A percentile compares a stretch with the other conserved stretches of the same genome.
These are phyloP conservation scores for Tragelaphus eurycerus DNA, from an alignment of 2,797 vertebrate genomes.

Conservation along the genomic window DNA sequence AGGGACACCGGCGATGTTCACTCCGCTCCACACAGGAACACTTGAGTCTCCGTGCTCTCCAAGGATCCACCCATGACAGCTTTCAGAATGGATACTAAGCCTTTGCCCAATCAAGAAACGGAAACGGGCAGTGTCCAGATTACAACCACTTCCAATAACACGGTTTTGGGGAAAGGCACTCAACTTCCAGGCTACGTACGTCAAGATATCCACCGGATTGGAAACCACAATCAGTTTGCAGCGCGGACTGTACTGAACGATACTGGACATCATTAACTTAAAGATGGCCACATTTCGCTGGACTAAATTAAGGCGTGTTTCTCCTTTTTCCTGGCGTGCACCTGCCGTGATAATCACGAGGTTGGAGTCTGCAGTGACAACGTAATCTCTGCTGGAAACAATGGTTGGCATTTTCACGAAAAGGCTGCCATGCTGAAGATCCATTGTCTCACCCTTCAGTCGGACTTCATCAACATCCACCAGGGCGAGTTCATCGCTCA, in stretches of 20 bases:
- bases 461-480: conserved; percentile 85
- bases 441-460: conserved; percentile 93
- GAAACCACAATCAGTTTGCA: conserved; percentile 95
- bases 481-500: conserved; percentile 54
- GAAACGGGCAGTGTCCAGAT: conserved; percentile 95
- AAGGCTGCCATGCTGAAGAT: conserved; percentile 94
- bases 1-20: conserved; percentile 92
- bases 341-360: conserved; percentile 95
- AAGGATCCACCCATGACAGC: conserved; percentile 94
- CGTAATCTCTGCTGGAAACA: conserved; percentile 93
- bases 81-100: conserved; percentile 91
- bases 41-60: conserved; percentile 97
- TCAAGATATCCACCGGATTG: conserved; percentile 96
- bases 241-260: conserved; percentile 93
- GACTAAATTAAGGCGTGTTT: conserved; percentile 95
- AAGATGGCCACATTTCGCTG: conserved; percentile 97
- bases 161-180: conserved; percentile 91
- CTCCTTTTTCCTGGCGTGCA: conserved; percentile 94
- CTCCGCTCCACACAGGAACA: conserved; percentile 95
- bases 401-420: conserved; percentile 94
- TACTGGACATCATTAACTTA: conserved; percentile 92
- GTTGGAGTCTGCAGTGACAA: conserved; percentile 92
- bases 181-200: conserved; percentile 89
- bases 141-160: conserved; percentile 94
- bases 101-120: conserved; percentile 93